Percentiles rank a stretch among this genome's conserved stretches.
These are phyloP conservation scores for Gymnorhina tibicen DNA, from an alignment of 2,113 vertebrate species.

Conservation along the genomic window DNA sequence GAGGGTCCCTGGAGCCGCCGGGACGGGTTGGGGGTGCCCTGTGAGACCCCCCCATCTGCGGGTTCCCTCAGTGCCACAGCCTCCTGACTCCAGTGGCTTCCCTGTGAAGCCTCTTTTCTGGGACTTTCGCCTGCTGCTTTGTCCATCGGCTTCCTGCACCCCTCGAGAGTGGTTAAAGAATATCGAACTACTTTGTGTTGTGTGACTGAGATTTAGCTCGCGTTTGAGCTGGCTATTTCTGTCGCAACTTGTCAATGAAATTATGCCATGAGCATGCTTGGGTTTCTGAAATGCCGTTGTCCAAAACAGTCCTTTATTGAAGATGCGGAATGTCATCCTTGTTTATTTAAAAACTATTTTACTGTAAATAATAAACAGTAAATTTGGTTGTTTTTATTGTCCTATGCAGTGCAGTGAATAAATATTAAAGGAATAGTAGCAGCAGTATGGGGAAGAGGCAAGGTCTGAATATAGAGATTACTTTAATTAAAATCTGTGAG, in stretches of 20 bases:
- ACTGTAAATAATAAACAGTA: neutral
- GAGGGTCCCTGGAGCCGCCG: fast-evolving
- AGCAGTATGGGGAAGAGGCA: neutral
- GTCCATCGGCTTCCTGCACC: neutral
- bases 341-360: neutral
- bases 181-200: neutral
- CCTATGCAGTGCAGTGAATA: neutral
- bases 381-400: neutral
- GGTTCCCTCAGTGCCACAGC: fast-evolving
- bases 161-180: neutral
- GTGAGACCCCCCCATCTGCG: fast-evolving
- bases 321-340: neutral
- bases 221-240: neutral
- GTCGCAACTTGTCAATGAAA: neutral
- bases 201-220: neutral
- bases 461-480: neutral
- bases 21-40: neutral
- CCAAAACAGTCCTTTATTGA: neutral
- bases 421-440: neutral
- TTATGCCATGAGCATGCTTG: neutral
- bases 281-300: neutral
- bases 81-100: neutral
- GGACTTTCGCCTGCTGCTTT: neutral
- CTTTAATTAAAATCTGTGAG: slow-evolving; percentile 50
- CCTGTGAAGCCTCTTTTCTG: neutral